Conservation (phyloP, 2,888 invertebrate genomes). For the Agyllia agylla region DNA sequence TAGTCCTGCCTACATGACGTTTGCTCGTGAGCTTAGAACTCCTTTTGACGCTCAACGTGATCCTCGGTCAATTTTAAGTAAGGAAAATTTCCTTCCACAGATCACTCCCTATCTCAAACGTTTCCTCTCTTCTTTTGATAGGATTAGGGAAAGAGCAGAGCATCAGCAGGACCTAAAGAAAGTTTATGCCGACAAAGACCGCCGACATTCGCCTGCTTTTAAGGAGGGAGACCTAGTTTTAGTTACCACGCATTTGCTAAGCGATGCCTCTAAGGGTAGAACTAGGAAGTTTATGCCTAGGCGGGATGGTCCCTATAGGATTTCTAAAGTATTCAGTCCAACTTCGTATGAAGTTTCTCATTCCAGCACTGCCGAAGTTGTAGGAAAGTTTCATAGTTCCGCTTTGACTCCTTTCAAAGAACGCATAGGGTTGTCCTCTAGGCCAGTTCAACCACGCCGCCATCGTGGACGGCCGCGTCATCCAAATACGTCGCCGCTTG, state of each 20-base stretch:
- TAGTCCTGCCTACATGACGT: slow-evolving; percentile 78
- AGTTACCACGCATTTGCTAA: slow-evolving; percentile 15
- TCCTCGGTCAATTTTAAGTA: slow-evolving; percentile 36
- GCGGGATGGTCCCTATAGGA: slow-evolving; percentile 27
- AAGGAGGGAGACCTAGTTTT: slow-evolving; percentile 32
- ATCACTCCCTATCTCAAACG: slow-evolving; percentile 57
- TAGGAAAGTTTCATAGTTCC: not conserved
- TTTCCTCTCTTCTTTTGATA: slow-evolving; percentile 39
- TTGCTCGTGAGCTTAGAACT: slow-evolving; percentile 78
- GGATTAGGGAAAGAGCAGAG: slow-evolving; percentile 16
- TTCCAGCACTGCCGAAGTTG: not conserved
- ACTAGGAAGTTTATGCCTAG: slow-evolving; percentile 25
- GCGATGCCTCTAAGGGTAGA: slow-evolving; percentile 34
- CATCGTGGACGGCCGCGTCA: not conserved
- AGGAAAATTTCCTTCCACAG: slow-evolving; percentile 67
- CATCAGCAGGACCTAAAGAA: not conserved
- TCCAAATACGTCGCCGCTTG: not conserved
- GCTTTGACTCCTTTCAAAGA: not conserved
- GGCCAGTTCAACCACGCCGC: not conserved
- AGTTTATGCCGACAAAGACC: not conserved
- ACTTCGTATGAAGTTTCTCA: not conserved
- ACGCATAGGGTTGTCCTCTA: not conserved
- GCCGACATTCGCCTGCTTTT: not conserved
- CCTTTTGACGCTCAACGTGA: slow-evolving; percentile 44
- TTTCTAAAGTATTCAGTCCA: not conserved